Percentiles rank a stretch among this genome's conserved stretches.
Evolutionary conservation across 2,113 vertebrate genomes (phyloP).

Genomic region (Syngnathoides biaculeatus): DNA sequence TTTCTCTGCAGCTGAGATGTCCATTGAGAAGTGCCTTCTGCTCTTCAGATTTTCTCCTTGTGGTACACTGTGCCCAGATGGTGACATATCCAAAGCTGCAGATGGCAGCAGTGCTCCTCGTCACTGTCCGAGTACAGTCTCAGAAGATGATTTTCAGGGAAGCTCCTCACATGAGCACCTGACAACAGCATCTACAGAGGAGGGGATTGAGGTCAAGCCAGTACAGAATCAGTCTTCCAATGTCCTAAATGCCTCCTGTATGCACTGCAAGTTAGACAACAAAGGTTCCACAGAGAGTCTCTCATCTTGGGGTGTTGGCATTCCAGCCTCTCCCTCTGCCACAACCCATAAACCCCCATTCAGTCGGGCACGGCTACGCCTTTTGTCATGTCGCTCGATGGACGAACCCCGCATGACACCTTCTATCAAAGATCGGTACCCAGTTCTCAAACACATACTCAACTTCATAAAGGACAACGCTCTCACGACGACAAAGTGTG

Average conservation of each 20-base stretch:
- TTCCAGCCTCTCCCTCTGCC: conserved; percentile 79
- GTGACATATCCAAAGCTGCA: conserved; percentile 41
- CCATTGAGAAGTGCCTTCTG: conserved; percentile 88
- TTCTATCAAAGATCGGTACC: conserved; percentile 86
- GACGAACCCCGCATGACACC: conserved; percentile 80
- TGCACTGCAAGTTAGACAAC: conserved; percentile 34
- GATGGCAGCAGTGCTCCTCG: conserved; percentile 42
- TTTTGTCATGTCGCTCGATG: conserved; percentile 90
- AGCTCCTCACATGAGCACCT: conserved; percentile 21
- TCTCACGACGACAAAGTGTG: conserved; percentile 84
- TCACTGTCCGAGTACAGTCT: conserved; percentile 56
- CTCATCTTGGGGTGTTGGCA: conserved; percentile 68
- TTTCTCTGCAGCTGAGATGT: conserved; percentile 79
- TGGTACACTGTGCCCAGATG: conserved; percentile 51
- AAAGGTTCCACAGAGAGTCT: conserved; percentile 65
- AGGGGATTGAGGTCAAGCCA: conserved; percentile 13
- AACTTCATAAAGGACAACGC: conserved; percentile 90
- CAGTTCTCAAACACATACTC: conserved; percentile 81
- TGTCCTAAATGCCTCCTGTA: conserved; percentile 34
- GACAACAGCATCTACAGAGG: conserved; percentile 11
- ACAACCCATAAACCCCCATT: conserved; percentile 81
- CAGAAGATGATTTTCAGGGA: conserved; percentile 83
- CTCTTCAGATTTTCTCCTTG: conserved; percentile 81
- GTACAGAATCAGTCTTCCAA: conserved; percentile 21
- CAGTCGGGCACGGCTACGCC: conserved; percentile 82